These are phyloP conservation scores for Ailurus styani DNA, from an alignment of 2,113 vertebrate species.

Conservation along the genomic window DNA sequence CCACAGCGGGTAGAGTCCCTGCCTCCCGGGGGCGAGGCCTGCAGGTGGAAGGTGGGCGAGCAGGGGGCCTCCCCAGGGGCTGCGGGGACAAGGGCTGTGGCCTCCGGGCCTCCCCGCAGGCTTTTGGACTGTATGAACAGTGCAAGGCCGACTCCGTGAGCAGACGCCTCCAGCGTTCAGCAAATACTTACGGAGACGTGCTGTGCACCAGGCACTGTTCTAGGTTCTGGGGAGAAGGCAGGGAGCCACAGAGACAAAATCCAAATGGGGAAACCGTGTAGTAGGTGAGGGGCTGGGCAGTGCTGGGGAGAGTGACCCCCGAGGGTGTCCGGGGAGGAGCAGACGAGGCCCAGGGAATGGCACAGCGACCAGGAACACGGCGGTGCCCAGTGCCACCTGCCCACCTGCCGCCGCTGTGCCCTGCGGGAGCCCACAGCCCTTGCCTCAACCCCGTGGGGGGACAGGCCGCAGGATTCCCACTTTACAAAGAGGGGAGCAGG, in stretches of 20 bases:
- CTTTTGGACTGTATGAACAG: background rate
- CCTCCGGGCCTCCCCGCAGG: background rate
- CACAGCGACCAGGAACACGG: background rate
- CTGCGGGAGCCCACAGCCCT: background rate
- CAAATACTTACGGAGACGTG: background rate
- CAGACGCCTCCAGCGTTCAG: background rate
- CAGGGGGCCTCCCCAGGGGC: background rate
- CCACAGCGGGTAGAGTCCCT: background rate
- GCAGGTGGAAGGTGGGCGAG: background rate
- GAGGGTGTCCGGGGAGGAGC: background rate
- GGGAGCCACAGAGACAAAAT: background rate
- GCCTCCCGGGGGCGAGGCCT: background rate
- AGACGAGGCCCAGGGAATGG: background rate
- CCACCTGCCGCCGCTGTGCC: background rate
- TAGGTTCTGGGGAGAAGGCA: background rate
- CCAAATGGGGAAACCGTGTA: background rate
- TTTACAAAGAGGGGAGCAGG: background rate
- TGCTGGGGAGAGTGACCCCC: too few relatives aligned
- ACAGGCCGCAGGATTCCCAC: fast-evolving
- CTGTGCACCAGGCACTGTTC: fast-evolving
- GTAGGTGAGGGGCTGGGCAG: background rate
- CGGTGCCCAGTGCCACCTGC: fast-evolving
- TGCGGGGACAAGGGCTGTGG: background rate
- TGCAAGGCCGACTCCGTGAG: fast-evolving
- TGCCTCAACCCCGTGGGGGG: background rate